Percentiles rank a stretch among this genome's conserved stretches.
phyloP scores from a whole-genome alignment of 2,797 vertebrate species.

The Linurgus olivaceus region DNA sequence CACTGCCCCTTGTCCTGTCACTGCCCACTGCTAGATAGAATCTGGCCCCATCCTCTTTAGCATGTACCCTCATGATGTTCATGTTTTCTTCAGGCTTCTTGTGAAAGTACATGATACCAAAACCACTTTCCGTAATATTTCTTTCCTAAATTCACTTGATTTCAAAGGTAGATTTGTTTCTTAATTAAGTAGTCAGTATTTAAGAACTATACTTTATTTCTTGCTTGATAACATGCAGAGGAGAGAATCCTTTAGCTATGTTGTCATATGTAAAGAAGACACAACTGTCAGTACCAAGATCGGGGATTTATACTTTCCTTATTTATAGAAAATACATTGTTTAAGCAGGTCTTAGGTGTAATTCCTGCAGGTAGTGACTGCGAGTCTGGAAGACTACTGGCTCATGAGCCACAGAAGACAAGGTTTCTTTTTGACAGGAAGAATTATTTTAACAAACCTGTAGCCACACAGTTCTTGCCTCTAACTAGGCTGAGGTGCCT shows the following conservation, averaged over 20 bases:
- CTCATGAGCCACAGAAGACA: neutral
- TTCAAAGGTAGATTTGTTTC: neutral
- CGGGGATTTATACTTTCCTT: neutral
- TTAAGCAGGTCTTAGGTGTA: neutral
- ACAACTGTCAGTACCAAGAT: neutral
- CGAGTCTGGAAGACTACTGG: neutral
- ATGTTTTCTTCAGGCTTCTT: neutral
- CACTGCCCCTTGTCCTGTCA: neutral
- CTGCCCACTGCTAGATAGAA: neutral
- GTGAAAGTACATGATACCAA: rapidly evolving
- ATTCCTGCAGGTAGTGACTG: neutral
- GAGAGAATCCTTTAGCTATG: neutral
- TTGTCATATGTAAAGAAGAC: neutral
- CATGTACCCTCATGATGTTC: too few species aligned
- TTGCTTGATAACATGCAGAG: neutral
- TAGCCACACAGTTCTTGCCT: neutral
- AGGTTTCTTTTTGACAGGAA: neutral
- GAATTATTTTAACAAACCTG: neutral
- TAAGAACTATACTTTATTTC: neutral
- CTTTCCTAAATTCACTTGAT: neutral
- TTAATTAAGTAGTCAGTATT: neutral
- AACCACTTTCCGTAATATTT: neutral
- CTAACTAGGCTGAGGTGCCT: neutral
- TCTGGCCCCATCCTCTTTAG: neutral
- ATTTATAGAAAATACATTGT: neutral